Evolutionary conservation across 2,113 vertebrate species (phyloP), one percentile per base, ranked within the genome.

Genomic region (Vulpes vulpes): DNA sequence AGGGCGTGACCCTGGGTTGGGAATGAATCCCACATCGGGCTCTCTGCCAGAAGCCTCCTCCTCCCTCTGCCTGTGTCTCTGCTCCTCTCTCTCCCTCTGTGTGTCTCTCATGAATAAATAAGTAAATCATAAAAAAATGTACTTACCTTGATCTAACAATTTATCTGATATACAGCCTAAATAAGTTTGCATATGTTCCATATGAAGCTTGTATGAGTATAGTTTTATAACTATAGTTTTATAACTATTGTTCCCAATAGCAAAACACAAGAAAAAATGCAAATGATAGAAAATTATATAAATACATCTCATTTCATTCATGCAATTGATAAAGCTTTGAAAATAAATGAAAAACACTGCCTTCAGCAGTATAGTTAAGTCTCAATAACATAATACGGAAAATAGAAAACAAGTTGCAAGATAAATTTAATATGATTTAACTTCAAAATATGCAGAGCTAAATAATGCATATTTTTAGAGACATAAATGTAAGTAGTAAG

Each of bases 301-400:
- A 90, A 59, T 51, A 57, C 3, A 22, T 60, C 20, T 87, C 10
- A 64, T 95, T 95, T 90, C 22, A 93, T 82, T 95, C 27, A 74
- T 64, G 69, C 8, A 87, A 78, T 32, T 43, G 30, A 96, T 90
- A 69, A 62, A 71, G 22, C 5, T 74, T 15, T 60, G 51, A 90
- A 92, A 89, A 76, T 82, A 93, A 95, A 87, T 76, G n/a, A 65
- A 93, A 93, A 94, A 74, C 11, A 32, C 5, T 53, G 12, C 2
- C 85, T 64, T 62, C n/a, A 89, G 38, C 17, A 94, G 30, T 49
- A n/a, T 49, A 69, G 16, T 20, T 86, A 84, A 51, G 43, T 86
- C 38, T 90, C 32, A 90, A n/a, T 43, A 43, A 90, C 30, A 38
- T 25, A 74, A 59, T 35, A 71, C 11, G 60, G 19, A 38, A 14